phyloP scores from a whole-genome alignment of 2,888 invertebrate species.

The Himalopsyche kuldschensis region DNA sequence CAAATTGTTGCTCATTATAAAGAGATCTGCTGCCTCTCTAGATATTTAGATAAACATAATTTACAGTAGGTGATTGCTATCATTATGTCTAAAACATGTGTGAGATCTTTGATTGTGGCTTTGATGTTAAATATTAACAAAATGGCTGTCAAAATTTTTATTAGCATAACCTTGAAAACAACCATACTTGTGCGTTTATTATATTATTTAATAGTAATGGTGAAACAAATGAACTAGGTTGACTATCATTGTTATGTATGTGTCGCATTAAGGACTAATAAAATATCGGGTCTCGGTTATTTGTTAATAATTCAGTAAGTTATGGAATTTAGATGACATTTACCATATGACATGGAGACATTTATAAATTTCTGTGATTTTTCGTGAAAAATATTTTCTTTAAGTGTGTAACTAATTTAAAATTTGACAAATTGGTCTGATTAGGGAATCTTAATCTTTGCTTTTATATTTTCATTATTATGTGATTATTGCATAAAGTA shows the following conservation, averaged over 20 bases:
- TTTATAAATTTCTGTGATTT: background rate
- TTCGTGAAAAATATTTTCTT: background rate
- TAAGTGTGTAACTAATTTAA: background rate
- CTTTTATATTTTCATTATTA: background rate
- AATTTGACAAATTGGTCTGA: background rate
- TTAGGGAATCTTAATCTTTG: background rate
- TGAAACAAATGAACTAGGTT: background rate
- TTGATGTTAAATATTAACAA: background rate
- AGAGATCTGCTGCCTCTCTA: too few species aligned
- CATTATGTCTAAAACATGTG: background rate
- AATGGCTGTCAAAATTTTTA: background rate
- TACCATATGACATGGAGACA: background rate
- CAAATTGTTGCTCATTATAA: too few species aligned
- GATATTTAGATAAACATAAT: too few species aligned
- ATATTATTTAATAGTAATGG: background rate
- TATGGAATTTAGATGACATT: background rate
- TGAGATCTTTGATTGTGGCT: background rate
- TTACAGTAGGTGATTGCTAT: background rate
- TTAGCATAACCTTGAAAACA: too few species aligned
- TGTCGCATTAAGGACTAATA: background rate
- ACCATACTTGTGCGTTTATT: background rate
- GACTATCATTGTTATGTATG: background rate
- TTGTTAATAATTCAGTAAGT: background rate
- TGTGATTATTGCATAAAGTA: background rate
- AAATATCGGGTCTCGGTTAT: background rate